Conservation (phyloP, 2,797 vertebrate species). For the Lateolabrax maculatus region DNA sequence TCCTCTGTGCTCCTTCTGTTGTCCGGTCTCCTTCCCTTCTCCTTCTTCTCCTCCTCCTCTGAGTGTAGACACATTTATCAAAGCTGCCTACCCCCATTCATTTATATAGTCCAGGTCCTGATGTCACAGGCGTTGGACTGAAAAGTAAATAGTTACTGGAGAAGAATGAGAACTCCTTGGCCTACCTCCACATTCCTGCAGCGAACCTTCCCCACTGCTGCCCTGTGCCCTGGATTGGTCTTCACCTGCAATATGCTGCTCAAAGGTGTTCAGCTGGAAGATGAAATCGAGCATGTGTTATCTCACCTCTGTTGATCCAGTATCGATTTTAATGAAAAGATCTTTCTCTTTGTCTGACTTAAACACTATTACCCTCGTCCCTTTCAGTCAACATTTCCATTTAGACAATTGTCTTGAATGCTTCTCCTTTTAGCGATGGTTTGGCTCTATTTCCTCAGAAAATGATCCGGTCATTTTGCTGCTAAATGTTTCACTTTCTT, state of each 20-base stretch:
- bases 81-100: slow-evolving; percentile 7
- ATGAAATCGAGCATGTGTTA: background rate
- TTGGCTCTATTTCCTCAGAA: background rate
- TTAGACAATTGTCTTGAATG: background rate
- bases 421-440: background rate
- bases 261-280: background rate
- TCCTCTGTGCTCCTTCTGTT: background rate
- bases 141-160: slow-evolving; percentile 38
- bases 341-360: background rate
- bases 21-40: background rate
- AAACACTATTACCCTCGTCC: background rate
- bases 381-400: background rate
- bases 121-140: slow-evolving; percentile 37
- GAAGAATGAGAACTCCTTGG: background rate
- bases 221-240: background rate
- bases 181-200: background rate
- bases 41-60: slow-evolving; percentile 13
- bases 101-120: slow-evolving; percentile 35
- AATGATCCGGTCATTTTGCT: background rate
- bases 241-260: background rate
- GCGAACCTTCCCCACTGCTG: slow-evolving; percentile 5
- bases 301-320: background rate
- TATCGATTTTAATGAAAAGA: background rate
- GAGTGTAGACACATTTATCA: background rate
- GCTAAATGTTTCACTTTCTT: background rate